Conservation (phyloP, 2,113 vertebrate species). For the Jacana jacana region DNA sequence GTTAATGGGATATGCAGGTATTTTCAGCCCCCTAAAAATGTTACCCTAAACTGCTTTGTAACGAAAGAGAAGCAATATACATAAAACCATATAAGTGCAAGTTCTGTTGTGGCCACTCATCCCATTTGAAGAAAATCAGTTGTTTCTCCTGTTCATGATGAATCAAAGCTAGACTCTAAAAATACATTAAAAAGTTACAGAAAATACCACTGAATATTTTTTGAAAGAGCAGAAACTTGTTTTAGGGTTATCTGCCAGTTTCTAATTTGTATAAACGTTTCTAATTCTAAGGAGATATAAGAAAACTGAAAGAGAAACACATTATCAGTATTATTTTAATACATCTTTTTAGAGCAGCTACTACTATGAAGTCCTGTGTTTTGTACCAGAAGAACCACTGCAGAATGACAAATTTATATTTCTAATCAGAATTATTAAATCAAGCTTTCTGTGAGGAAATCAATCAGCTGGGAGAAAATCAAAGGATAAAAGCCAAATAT, state of each 20-base stretch:
- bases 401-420: background rate
- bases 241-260: background rate
- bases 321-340: background rate
- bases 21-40: background rate
- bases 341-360: background rate
- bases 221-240: background rate
- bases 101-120: background rate
- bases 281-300: background rate
- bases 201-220: background rate
- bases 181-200: background rate
- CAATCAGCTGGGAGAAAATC: background rate
- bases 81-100: fast-evolving
- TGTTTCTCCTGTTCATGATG: background rate
- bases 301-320: background rate
- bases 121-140: background rate
- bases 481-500: background rate
- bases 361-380: background rate
- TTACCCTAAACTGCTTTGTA: background rate
- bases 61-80: background rate
- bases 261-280: background rate
- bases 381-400: background rate
- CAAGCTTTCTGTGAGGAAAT: background rate
- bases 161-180: background rate
- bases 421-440: background rate
- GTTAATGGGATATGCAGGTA: background rate